Conservation (phyloP, 2,888 invertebrate genomes). For the Bombylius discolor region DNA sequence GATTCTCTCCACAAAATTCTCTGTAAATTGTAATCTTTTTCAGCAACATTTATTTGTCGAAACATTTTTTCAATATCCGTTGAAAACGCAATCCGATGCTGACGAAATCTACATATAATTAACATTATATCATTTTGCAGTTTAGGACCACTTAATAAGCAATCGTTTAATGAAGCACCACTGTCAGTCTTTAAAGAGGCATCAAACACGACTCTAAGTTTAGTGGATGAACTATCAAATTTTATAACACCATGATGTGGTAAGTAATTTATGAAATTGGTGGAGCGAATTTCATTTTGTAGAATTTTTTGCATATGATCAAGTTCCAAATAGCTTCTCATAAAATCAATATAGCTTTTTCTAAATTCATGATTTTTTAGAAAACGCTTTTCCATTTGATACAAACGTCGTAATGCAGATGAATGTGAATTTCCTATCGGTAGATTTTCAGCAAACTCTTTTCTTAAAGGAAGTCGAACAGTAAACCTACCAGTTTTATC, state of each 20-base stretch:
- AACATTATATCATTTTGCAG: not conserved
- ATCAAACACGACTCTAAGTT: slow-evolving; percentile 4
- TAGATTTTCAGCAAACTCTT: not conserved
- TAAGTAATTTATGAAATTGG: not conserved
- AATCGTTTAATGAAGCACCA: slow-evolving; percentile 3
- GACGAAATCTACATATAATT: not conserved
- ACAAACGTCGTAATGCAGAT: not conserved
- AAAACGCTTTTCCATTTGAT: not conserved
- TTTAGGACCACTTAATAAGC: not conserved
- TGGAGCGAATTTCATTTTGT: not conserved
- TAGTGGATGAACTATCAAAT: not conserved
- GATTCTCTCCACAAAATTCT: slow-evolving; percentile 1
- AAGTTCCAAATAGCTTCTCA: not conserved
- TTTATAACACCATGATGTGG: slow-evolving; percentile 6
- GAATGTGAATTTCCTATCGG: not conserved
- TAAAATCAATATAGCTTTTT: too few species aligned
- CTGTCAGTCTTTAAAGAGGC: not conserved
- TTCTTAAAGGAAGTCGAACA: not conserved
- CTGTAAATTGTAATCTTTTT: not conserved
- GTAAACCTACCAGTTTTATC: not conserved
- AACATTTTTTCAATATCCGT: not conserved
- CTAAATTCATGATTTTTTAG: not conserved
- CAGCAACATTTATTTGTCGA: not conserved
- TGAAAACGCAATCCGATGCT: not conserved
- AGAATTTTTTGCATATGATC: not conserved